Evolutionary conservation across 2,113 vertebrate genomes (phyloP), one percentile per base, ranked within the genome.

Genomic region (Mesitornis unicolor): DNA sequence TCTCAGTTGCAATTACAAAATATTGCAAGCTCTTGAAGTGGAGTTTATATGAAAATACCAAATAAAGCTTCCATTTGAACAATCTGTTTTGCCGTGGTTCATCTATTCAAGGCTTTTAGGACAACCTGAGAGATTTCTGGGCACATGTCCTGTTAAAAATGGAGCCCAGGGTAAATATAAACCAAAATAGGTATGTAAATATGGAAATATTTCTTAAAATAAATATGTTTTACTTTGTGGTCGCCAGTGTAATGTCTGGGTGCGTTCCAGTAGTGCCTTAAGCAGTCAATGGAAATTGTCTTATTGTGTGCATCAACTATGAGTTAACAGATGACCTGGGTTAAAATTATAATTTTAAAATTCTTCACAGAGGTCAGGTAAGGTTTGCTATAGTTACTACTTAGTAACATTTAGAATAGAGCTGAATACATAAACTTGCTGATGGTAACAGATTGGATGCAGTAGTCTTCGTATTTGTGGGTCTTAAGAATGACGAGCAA

Each of bases 321-420:
- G 20, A 84, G 53, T n/a, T 77, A 85, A 94, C 43, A 63, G 63
- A 79, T 36, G 9, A 31, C 19, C 6, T 18, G 10, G 26, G 36
- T 71, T 96, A 73, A 81, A 81, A 78, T 16, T 67, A n/a, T 84
- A 26, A 80, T 70, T 91, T 93, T 89, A 98, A 98, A 98, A 4
- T 15, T 98, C 93, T 97, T 98, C 98, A 98, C 97, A 87, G 94
- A 78, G 54, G 67, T 80, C 50, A 83, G 19, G 28, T 61, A 36
- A 36, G 13, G 89, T 97, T 97, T 98, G 95, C 96, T 97, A 87
- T 88, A 88, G 47, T 95, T 96, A 98, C 98, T 96, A 65, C 97
- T 77, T 92, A 97, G 96, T 96, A 97, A 98, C 96, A 45, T 21
- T 42, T 17, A 56, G 25, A 91, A 51, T 70, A 45, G 33, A 84